A percentile compares a stretch with the other conserved stretches of the same genome.
Conservation (phyloP, 2,888 invertebrate species). For the Coleophora deauratella region DNA sequence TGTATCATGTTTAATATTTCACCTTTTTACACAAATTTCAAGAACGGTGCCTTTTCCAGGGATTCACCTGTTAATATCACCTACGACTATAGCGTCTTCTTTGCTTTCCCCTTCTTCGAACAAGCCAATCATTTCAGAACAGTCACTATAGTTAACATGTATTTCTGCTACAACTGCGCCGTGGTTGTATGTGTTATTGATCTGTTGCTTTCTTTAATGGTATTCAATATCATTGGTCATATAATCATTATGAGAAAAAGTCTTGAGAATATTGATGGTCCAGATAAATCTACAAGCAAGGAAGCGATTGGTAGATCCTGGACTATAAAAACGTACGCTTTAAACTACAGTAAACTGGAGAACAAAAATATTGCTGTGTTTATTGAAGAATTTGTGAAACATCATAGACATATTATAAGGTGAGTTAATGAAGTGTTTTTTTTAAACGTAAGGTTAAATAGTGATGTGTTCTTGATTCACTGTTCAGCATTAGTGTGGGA, state of each 20-base stretch:
- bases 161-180: conserved; percentile 7
- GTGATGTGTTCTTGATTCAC: no score
- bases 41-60: conserved; percentile 2
- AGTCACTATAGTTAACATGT: conserved; percentile 3
- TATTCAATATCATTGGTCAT: conserved; percentile 18
- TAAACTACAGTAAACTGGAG: background rate
- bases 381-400: background rate
- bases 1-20: conserved; percentile 1
- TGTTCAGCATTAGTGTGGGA: no score
- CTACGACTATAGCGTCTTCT: conserved; percentile 11
- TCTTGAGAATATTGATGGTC: conserved; percentile 6
- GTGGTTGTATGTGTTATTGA: conserved; percentile 9
- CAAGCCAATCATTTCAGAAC: conserved; percentile 8
- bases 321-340: background rate
- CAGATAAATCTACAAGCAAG: background rate
- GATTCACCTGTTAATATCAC: background rate
- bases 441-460: no score
- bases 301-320: background rate
- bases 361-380: background rate
- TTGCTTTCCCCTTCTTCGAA: conserved; percentile 12
- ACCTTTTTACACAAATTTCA: conserved; percentile 4
- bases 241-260: conserved; percentile 11
- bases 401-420: background rate
- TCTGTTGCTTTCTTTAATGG: conserved; percentile 11
- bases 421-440: background rate